phyloP scores from a whole-genome alignment of 2,113 vertebrate genomes.

The Phodopus roborovskii region DNA sequence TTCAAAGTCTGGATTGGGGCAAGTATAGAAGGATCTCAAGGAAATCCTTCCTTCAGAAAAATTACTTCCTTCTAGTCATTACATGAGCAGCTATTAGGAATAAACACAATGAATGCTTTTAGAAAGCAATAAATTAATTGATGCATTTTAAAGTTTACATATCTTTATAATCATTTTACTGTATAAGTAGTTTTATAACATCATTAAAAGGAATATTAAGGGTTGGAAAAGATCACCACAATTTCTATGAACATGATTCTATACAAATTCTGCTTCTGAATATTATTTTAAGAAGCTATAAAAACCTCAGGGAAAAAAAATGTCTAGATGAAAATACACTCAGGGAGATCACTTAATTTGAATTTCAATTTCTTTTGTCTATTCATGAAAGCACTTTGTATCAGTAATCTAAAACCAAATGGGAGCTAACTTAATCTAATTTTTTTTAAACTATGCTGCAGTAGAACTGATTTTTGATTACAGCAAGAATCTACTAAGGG shows the following conservation, averaged over 20 bases:
- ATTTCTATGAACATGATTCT: conserved; percentile 37
- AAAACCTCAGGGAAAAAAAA: conserved; percentile 53
- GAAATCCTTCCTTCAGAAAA: conserved; percentile 43
- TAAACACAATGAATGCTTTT: conserved; percentile 11
- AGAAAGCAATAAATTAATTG: background rate
- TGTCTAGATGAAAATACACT: conserved; percentile 53
- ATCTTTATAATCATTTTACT: conserved; percentile 8
- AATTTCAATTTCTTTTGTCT: conserved; percentile 64
- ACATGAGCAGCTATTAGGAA: conserved; percentile 21
- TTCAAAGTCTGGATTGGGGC: conserved; percentile 36
- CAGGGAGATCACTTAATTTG: conserved; percentile 32
- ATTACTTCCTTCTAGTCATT: conserved; percentile 16
- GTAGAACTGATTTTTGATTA: conserved; percentile 42
- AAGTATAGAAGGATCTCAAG: background rate
- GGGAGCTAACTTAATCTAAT: conserved; percentile 58
- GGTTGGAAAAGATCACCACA: conserved; percentile 54
- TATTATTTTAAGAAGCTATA: conserved; percentile 14
- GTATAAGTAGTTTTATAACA: conserved; percentile 55
- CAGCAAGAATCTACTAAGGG: background rate
- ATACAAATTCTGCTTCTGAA: conserved; percentile 41
- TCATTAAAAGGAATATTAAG: conserved; percentile 7
- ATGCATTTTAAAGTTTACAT: conserved; percentile 27
- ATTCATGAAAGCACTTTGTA: conserved; percentile 44
- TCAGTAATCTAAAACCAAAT: conserved; percentile 58
- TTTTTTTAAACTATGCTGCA: background rate